These are phyloP conservation scores for Perizoma flavofasciatum DNA, from an alignment of 2,888 invertebrate genomes.

Conservation along the genomic window DNA sequence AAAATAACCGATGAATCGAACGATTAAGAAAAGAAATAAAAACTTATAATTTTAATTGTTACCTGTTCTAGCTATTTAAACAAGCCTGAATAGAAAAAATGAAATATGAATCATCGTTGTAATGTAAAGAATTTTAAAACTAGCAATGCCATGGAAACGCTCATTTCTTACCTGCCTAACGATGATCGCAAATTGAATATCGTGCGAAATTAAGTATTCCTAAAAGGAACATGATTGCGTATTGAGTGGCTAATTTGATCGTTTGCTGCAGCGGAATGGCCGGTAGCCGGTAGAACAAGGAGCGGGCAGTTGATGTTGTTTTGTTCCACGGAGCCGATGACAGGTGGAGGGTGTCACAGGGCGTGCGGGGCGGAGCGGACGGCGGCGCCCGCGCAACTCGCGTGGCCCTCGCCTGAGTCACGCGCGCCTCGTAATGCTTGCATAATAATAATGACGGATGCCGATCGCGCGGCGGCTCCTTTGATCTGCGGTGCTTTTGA, in stretches of 20 bases:
- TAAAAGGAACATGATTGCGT: slow-evolving; percentile 50
- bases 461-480: slow-evolving; percentile 83
- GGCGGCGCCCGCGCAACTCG: slow-evolving; percentile 76
- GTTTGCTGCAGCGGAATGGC: slow-evolving; percentile 37
- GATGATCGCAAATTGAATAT: slow-evolving; percentile 49
- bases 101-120: no score
- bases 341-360: slow-evolving; percentile 60
- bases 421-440: slow-evolving; percentile 84
- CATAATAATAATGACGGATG: slow-evolving; percentile 85
- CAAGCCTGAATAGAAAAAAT: no score
- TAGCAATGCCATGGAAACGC: slow-evolving; percentile 19
- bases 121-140: no score
- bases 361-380: slow-evolving; percentile 45
- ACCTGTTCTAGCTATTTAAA: no score
- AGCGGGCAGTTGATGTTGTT: slow-evolving; percentile 47
- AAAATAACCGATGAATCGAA: no score
- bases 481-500: slow-evolving; percentile 82
- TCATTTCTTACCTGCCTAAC: slow-evolving; percentile 26
- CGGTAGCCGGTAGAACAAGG: slow-evolving; percentile 44
- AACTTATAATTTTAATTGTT: no score
- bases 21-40: no score
- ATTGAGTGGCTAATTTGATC: slow-evolving; percentile 56
- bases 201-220: slow-evolving; percentile 56
- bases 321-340: slow-evolving; percentile 54
- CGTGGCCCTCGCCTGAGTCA: slow-evolving; percentile 82